Base-by-base conservation (phyloP, 2,113 vertebrate species). In the Herpailurus yagouaroundi region DNA sequence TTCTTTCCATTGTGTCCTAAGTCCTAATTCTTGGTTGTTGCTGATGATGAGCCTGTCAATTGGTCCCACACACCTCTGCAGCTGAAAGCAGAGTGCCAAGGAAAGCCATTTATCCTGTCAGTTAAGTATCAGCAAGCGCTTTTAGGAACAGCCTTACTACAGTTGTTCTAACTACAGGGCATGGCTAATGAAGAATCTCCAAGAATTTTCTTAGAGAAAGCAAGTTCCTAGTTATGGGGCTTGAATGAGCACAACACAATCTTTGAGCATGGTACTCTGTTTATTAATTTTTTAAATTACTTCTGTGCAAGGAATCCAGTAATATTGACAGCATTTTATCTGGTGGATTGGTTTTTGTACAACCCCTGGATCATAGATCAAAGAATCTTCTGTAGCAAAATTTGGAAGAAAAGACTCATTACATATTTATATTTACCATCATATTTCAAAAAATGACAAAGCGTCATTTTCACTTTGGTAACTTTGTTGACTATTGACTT, bases 191-290 rank as follows among this genome's bases (percentile, higher is more conserved):
- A 95, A 87, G 60, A 79, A 92, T 86, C 52, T 89, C 82, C 45
- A 87, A 85, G 79, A 94, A 63, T 80, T 81, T 89, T 87, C 84
- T 86, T 79, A 82, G 52, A 73, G 63, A 93, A 97, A 97, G 63
- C 84, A 93, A 69, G 97, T 93, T 60, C 64, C 64, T 90, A 91
- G 10, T 38, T 96, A 41, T 41, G 38, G 36, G 16, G 31, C 8
- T 81, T 93, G 64, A 97, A 92, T 13, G 92, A 95, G 14, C 89
- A 31, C 31, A 93, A 71, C n/a, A 29, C 10, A 36, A 91, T 12
- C 41, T 89, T 97, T 96, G 45, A 92, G 96, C 77, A 63, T 91
- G 21, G 89, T 18, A 66, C 2, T 95, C 14, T 96, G 13, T 55
- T 92, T 63, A 88, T 69, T 90, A 76, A 77, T 81, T 36, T 94